Conservation (phyloP, 2,113 vertebrate genomes). For the Excalfactoria chinensis region DNA sequence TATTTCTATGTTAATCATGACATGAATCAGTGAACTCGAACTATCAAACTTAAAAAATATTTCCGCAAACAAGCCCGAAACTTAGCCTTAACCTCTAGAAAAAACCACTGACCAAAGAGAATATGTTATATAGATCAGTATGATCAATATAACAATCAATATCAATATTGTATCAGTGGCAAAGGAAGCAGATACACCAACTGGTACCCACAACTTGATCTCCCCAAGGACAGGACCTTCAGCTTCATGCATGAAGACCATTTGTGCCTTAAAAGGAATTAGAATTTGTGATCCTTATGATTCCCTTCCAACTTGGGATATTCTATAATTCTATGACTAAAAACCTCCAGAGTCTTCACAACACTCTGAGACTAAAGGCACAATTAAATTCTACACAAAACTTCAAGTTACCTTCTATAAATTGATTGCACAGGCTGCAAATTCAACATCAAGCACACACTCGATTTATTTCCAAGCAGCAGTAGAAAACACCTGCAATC, state of each 20-base stretch:
- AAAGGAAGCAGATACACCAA: not conserved
- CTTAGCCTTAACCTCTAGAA: not conserved
- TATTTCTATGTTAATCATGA: not conserved
- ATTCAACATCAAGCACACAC: not conserved
- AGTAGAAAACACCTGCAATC: not conserved
- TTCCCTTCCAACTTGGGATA: too few species aligned
- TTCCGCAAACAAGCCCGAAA: not conserved
- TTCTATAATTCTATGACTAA: too few species aligned
- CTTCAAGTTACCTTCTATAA: not conserved
- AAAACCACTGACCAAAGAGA: not conserved
- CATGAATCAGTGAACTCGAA: not conserved
- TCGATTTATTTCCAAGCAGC: not conserved
- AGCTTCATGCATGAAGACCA: rapidly evolving
- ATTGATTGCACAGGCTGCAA: not conserved
- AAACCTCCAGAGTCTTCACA: not conserved
- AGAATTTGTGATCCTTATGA: too few species aligned
- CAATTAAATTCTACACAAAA: not conserved
- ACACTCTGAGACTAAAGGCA: not conserved
- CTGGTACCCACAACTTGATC: not conserved
- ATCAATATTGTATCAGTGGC: not conserved
- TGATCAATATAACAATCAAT: too few species aligned
- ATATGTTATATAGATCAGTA: too few species aligned
- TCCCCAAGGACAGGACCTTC: not conserved
- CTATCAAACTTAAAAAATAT: not conserved
- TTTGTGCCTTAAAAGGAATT: not conserved